Percentiles rank a stretch among this genome's conserved stretches.
phyloP scores from a whole-genome alignment of 2,888 invertebrate genomes.

The Steromphala cineraria region DNA sequence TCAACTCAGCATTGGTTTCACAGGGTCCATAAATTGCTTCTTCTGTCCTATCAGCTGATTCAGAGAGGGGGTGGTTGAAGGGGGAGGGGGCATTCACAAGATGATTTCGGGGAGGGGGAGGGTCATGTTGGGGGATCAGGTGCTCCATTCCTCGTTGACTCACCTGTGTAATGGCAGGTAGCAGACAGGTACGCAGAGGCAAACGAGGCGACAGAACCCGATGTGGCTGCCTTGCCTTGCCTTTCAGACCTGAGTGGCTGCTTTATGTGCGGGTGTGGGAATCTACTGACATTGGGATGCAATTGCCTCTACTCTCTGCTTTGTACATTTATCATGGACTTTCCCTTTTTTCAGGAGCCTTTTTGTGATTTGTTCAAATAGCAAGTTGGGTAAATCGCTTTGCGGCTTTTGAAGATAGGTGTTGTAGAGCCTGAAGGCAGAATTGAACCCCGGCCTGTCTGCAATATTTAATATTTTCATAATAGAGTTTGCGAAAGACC shows the following conservation, averaged over 20 bases:
- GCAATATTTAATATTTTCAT: not conserved
- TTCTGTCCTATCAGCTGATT: not conserved
- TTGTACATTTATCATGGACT: not conserved
- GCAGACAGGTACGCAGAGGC: not conserved
- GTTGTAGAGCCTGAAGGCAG: not conserved
- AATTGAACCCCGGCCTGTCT: not conserved
- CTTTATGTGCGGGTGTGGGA: not conserved
- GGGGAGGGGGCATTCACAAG: not conserved
- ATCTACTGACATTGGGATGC: not conserved
- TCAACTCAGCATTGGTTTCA: not conserved
- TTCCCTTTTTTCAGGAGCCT: not conserved
- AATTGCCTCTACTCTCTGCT: not conserved
- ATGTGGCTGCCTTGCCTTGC: not conserved
- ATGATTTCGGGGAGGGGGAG: not conserved
- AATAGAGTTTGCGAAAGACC: not conserved
- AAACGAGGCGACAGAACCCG: not conserved
- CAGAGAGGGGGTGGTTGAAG: not conserved
- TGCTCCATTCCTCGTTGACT: not conserved
- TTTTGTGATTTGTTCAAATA: slow-evolving; percentile 4
- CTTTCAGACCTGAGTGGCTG: not conserved
- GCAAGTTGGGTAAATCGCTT: not conserved
- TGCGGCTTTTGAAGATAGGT: not conserved
- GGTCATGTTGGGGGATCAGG: not conserved
- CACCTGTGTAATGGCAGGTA: slow-evolving; percentile 1
- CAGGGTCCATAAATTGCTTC: not conserved